Evolutionary conservation across 2,113 vertebrate species (phyloP).

Genomic region (Neolamprologus caudopunctatus): DNA sequence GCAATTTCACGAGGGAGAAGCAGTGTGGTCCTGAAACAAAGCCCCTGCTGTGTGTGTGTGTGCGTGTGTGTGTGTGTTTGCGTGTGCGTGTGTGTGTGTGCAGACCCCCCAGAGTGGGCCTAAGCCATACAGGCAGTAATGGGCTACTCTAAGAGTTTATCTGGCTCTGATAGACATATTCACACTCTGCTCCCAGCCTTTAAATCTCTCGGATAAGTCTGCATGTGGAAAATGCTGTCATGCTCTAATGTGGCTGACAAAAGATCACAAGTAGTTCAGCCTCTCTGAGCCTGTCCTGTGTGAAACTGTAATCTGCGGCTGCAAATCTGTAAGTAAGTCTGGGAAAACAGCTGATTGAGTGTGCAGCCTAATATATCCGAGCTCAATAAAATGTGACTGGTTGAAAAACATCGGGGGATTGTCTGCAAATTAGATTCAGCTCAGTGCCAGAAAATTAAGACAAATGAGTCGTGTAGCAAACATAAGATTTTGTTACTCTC

Average conservation of each 20-base stretch:
- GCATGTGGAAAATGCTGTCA: slow-evolving; percentile 36
- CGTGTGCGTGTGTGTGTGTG: background rate
- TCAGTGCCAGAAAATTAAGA: background rate
- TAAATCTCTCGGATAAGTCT: slow-evolving; percentile 44
- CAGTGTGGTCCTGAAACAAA: slow-evolving; percentile 50
- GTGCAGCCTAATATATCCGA: background rate
- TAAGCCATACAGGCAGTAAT: slow-evolving; percentile 35
- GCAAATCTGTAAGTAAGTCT: background rate
- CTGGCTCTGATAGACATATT: slow-evolving; percentile 54
- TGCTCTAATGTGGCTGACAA: slow-evolving; percentile 39
- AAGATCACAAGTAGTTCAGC: background rate
- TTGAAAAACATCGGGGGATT: background rate
- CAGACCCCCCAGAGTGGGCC: slow-evolving; percentile 58
- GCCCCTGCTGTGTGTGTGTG: slow-evolving; percentile 41
- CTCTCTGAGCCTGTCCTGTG: background rate
- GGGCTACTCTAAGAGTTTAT: slow-evolving; percentile 53
- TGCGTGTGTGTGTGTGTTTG: slow-evolving; percentile 28
- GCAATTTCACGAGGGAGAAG: slow-evolving; percentile 31
- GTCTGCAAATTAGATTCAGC: background rate
- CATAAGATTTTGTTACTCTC: background rate
- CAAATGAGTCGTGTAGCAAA: background rate
- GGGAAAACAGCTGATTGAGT: background rate
- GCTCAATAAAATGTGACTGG: background rate
- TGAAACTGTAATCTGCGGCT: slow-evolving; percentile 11
- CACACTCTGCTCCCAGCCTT: slow-evolving; percentile 16